Evolutionary conservation across 1,140 invertebrate species (phyloP), one percentile per base, ranked within the genome.

Genomic region (Callitettix versicolor): DNA sequence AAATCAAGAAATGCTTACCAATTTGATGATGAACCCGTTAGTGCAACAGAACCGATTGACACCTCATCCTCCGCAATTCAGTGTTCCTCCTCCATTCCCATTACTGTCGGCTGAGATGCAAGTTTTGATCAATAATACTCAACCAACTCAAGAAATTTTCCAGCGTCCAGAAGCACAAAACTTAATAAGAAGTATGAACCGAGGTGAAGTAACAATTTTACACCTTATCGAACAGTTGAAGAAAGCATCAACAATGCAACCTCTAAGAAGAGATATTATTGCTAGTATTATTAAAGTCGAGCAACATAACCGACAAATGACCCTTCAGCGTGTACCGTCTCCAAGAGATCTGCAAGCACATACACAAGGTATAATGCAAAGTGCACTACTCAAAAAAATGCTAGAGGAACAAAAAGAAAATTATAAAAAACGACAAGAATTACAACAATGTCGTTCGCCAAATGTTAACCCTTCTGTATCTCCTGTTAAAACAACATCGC

Each of bases 401-500:
- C 72, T 91, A 38, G 87, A 90, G 68, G 87, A 91, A 64, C 86
- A 90, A 68, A 79, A 80, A 48, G 86, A 89, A 66, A 87, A 88
- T 65, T 88, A 77, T 66, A 76, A 85, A 26, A 84, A 86, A 62
- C 76, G 84, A 59, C 86, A 88, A 67, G 86, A 88, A 66, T 71
- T 78, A 57, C 76, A 77, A 56, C 63, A 58, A 21, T 58, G 52
- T 1, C 58, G 47, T 46, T 55, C 42, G 43, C 56, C 54, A 18
- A 55, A 54, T 21, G 53, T 55, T 17, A 20, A 33, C 5, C 36
- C 33, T 3, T 55, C 11, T 64, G 62, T 53, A 36, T 46, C 52
- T 46, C 42, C 48, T 14, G 30, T 53, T 53, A 64, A 63, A 55
- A 60, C 65, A 3, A 65, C 68, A 42, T 76, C 75, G 38, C 77